These are phyloP conservation scores for Laterallus jamaicensis DNA, from an alignment of 2,113 vertebrate genomes.

Conservation along the genomic window DNA sequence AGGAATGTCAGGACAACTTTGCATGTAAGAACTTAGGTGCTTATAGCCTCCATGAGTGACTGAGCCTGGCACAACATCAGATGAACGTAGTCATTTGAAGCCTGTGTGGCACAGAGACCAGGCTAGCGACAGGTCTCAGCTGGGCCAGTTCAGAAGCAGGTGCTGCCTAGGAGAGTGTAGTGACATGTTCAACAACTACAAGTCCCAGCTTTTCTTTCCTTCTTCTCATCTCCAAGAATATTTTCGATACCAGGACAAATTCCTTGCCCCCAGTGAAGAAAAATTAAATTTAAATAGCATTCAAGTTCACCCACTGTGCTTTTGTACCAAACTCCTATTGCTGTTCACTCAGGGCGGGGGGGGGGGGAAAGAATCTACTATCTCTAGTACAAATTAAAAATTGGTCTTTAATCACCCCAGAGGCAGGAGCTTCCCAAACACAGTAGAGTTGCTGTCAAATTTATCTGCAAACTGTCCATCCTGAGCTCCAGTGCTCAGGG, in stretches of 20 bases:
- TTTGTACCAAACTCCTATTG: background rate
- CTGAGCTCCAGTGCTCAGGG: background rate
- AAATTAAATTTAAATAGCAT: background rate
- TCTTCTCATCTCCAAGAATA: background rate
- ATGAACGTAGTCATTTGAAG: background rate
- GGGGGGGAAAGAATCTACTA: background rate
- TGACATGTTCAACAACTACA: background rate
- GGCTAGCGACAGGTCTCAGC: background rate
- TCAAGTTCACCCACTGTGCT: background rate
- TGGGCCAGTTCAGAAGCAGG: background rate
- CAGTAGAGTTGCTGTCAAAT: background rate
- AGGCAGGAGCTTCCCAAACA: background rate
- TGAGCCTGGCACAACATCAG: background rate
- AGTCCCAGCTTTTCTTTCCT: background rate
- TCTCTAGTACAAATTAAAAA: background rate
- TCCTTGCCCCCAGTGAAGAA: background rate
- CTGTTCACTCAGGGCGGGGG: background rate
- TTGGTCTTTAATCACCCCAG: background rate
- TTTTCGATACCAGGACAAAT: background rate
- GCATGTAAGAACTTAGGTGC: background rate
- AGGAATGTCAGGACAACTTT: background rate
- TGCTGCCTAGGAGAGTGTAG: background rate
- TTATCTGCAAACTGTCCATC: background rate
- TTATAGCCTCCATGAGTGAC: background rate
- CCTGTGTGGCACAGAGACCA: background rate